These are phyloP conservation scores for Drosophila melanosoma DNA, from an alignment of 2,888 invertebrate species.

Conservation along the genomic window DNA sequence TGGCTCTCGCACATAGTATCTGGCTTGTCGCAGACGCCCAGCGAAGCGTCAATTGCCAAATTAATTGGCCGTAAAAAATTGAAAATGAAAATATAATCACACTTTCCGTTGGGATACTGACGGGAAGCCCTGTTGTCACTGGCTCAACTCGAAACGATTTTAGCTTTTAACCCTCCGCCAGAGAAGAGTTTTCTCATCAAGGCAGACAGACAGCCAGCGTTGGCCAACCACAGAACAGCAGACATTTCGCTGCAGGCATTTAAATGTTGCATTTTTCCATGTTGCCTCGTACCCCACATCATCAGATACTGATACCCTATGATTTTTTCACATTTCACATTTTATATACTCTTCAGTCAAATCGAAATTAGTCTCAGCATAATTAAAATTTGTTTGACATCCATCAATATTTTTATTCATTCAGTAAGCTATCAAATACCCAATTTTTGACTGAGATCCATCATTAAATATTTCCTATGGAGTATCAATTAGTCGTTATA, in stretches of 20 bases:
- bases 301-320: constrained; percentile 41
- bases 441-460: background rate
- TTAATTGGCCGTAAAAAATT: constrained; percentile 85
- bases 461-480: background rate
- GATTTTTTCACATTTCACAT: background rate
- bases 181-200: constrained; percentile 54
- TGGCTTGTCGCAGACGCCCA: constrained; percentile 68
- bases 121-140: constrained; percentile 48
- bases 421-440: background rate
- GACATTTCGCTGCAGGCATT: constrained; percentile 72
- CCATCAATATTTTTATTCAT: background rate
- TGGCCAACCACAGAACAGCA: constrained; percentile 69
- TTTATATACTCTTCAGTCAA: too few species aligned
- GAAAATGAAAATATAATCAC: constrained; percentile 85
- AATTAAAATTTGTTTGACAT: background rate
- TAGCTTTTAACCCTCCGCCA: constrained; percentile 59
- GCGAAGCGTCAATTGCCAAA: constrained; percentile 81
- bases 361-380: too few species aligned
- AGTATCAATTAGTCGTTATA: constrained; percentile 26
- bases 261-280: constrained; percentile 71
- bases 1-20: constrained; percentile 31
- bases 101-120: constrained; percentile 71
- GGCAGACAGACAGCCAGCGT: constrained; percentile 23
- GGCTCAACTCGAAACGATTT: constrained; percentile 54
- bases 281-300: constrained; percentile 28